These are phyloP conservation scores for Dissostichus mawsoni DNA, from an alignment of 2,113 vertebrate species.

Conservation along the genomic window DNA sequence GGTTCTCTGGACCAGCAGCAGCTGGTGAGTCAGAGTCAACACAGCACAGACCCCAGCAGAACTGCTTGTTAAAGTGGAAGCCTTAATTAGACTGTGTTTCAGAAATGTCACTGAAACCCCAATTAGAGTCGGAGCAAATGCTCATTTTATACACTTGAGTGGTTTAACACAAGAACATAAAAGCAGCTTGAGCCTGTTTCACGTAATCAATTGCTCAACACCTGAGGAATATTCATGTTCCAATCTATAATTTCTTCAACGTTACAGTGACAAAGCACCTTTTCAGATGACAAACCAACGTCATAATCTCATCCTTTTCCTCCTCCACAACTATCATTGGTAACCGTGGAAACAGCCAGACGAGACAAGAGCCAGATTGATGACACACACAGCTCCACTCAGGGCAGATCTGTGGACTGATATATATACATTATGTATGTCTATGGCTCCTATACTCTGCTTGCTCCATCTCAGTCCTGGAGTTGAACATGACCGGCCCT, in stretches of 20 bases:
- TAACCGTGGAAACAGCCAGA: constrained; percentile 76
- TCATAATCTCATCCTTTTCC: constrained; percentile 51
- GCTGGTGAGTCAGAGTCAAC: constrained; percentile 70
- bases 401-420: constrained; percentile 45
- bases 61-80: constrained; percentile 74
- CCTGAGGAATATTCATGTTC: constrained; percentile 3
- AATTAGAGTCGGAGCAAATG: constrained; percentile 53
- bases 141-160: constrained; percentile 37
- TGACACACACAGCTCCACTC: constrained; percentile 59
- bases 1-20: constrained; percentile 52
- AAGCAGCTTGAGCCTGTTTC: constrained; percentile 17
- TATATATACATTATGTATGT: constrained; percentile 52
- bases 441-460: constrained; percentile 20
- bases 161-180: constrained; percentile 24
- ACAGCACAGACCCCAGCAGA: constrained; percentile 51
- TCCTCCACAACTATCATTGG: constrained; percentile 67
- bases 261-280: constrained; percentile 49
- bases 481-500: constrained; percentile 28
- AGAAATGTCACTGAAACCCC: constrained; percentile 59
- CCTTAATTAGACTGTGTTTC: constrained; percentile 72
- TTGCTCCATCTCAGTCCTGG: constrained; percentile 8
- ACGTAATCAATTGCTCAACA: constrained; percentile 10
- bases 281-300: constrained; percentile 29
- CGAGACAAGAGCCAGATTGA: constrained; percentile 44
- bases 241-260: constrained; percentile 12